A percentile compares a stretch with the other conserved stretches of the same genome.
Evolutionary conservation across 2,888 invertebrate genomes (phyloP).

Genomic region (Drosophila emarginata): DNA sequence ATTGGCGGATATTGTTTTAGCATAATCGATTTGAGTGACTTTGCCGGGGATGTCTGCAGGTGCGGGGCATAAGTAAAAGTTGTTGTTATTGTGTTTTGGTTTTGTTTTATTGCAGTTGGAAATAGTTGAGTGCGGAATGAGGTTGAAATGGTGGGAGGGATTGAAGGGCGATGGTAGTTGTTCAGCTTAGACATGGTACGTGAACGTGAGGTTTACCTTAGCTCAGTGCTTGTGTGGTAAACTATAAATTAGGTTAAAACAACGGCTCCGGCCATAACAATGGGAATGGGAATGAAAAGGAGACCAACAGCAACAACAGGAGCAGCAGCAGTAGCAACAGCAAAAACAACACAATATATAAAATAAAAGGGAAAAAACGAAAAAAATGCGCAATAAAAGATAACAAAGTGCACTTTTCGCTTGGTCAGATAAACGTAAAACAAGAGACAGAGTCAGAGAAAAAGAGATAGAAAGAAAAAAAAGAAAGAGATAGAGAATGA

Average conservation of each 20-base stretch:
- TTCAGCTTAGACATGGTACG: conserved; percentile 39
- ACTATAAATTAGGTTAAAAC: conserved; percentile 77
- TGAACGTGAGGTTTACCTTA: conserved; percentile 56
- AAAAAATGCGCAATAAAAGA: conserved; percentile 77
- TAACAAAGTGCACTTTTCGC: conserved; percentile 78
- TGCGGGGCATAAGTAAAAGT: conserved; percentile 7
- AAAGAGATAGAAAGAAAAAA: not conserved
- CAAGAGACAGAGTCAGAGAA: not conserved
- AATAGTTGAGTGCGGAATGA: conserved; percentile 44
- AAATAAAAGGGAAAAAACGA: conserved; percentile 25
- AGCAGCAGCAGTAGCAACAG: not conserved
- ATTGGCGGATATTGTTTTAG: conserved; percentile 79
- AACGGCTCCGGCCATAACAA: conserved; percentile 33
- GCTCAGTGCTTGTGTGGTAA: conserved; percentile 44
- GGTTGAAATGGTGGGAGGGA: not conserved
- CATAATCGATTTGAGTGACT: conserved; percentile 80
- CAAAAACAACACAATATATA: conserved; percentile 5
- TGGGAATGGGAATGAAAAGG: conserved; percentile 26
- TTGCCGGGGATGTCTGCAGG: conserved; percentile 21
- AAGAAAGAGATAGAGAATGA: conserved; percentile 21
- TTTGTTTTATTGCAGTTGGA: conserved; percentile 76
- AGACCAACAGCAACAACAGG: not conserved
- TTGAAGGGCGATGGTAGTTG: conserved; percentile 17
- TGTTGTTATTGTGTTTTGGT: conserved; percentile 48
- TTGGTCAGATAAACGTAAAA: conserved; percentile 59